Base-by-base conservation (phyloP, 1,140 invertebrate species). In the Andricus grossulariae region DNA sequence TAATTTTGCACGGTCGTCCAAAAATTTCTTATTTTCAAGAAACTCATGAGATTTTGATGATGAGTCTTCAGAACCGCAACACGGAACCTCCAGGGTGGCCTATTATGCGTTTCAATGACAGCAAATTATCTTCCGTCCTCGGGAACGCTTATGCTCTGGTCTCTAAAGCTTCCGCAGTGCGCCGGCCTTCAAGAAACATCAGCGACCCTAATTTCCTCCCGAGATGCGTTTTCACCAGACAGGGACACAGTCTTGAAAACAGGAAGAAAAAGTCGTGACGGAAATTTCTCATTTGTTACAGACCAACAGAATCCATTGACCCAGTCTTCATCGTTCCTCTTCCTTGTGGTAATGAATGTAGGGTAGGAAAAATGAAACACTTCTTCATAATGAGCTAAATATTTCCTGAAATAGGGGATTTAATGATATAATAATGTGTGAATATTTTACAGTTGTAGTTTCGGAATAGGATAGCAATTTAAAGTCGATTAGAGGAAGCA, bases 1-100 rank as follows among this genome's bases (percentile, higher is more conserved):
- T 73, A 70, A 87, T 86, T 86, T 82, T 78, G 80, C 79, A 84
- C 79, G 82, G 79, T 82, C 73, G 19, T 50, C 72, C 75, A 82
- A 84, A 87, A 87, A 88, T 88, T 88, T 80, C 84, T 86, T 84
- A 84, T 86, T 88, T 85, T 79, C 75, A 77, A n/a, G 71, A 77
- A 84, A 76, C 25, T 39, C 60, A 66, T 66, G 60, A 66, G 60
- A 39, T 39, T 66, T 39, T 66, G 60, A 66, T 66, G 32, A 66
- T 16, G 32, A 66, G 16, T 39, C 25, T 66, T 66, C 21, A 66
- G 39, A 66, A 66, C 25, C 60, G 25, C 60, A 66, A 39, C 60
- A 32, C 25, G 25, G n/a, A 66, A n/a, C 60, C 7, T 66, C 32
- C 60, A 25, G 60, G 60, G 60, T 66, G 60, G 60, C 75, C 66